Base-by-base conservation (phyloP, 2,113 vertebrate genomes). In the Corythoichthys haematopterus region DNA sequence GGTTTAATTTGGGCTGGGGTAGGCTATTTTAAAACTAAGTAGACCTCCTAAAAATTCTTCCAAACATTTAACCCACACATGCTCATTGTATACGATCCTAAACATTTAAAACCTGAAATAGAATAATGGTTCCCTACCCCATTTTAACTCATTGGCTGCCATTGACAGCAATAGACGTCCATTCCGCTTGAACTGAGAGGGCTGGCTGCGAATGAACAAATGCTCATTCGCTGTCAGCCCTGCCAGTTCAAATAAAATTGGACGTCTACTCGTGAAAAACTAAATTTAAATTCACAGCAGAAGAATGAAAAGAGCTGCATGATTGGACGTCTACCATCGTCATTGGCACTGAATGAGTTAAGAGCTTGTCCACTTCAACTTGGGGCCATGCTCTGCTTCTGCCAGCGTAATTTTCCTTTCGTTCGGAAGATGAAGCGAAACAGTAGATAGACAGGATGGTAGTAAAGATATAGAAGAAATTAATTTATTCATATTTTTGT, bases 401-500 rank as follows among this genome's bases (percentile, higher is more conserved):
- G 68, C 69, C 72, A 62, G 69, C 74, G 59, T 83, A 78, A 50
- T 72, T 76, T 84, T 74, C 77, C 75, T 80, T 80, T 75, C 71
- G 36, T 68, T 67, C 80, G 78, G 73, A 78, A 80, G 74, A 71
- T 43, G 36, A 56, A 65, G 40, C 12, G 60, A 46, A 7, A 43
- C 40, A 43, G 40, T 40, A 28, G 70, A 5, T 76, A 71, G 56
- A 53, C 67, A n/a, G 51, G 55, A 11, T 53, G 62, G 66, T 77
- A 82, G 76, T 64, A 79, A 82, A 87, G 81, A 84, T 80, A 81
- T 85, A 88, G 85, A 82, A 73, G 66, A 85, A 84, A 88, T 85
- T 90, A 90, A 91, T 91, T 91, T 91, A 91, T 91, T 91, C 82
- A 87, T 90, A 88, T 90, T 91, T 89, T 90, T 91, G 77, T 90